A percentile compares a stretch with the other conserved stretches of the same genome.
These are phyloP conservation scores for Cosmia trapezina DNA, from an alignment of 2,888 invertebrate genomes.

Conservation along the genomic window DNA sequence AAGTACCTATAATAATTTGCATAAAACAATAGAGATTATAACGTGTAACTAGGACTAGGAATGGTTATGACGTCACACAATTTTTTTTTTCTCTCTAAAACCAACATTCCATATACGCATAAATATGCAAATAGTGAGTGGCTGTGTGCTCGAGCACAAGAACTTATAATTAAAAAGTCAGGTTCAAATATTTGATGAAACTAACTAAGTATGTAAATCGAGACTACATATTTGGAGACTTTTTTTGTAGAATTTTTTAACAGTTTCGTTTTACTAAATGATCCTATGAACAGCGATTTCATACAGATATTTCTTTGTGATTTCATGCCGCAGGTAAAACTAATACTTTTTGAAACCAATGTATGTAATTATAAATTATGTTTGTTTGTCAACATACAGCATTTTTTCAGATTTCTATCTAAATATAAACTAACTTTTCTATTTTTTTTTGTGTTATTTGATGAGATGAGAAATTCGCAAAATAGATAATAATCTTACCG, in stretches of 20 bases:
- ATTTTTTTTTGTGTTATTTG: not conserved
- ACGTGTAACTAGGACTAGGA: not conserved
- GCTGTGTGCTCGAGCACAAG: not conserved
- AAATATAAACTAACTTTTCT: not conserved
- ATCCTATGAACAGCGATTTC: too few species aligned
- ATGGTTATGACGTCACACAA: not conserved
- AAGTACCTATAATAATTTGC: not conserved
- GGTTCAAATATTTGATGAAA: conserved; percentile 16
- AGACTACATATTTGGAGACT: not conserved
- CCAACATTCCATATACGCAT: conserved; percentile 18
- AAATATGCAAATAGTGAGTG: conserved; percentile 28
- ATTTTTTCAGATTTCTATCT: not conserved
- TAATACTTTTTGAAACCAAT: too few species aligned
- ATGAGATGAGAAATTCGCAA: not conserved
- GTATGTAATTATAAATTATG: too few species aligned
- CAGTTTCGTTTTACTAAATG: conserved; percentile 3
- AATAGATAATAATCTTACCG: conserved; percentile 59
- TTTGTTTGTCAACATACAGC: too few species aligned
- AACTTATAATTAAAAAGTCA: conserved; percentile 32
- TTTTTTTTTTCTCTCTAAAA: not conserved
- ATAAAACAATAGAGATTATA: conserved; percentile 25
- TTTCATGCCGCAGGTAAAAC: too few species aligned
- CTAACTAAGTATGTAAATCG: not conserved
- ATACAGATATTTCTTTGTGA: not conserved
- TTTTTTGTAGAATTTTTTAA: not conserved